These are phyloP conservation scores for Plectropomus leopardus DNA, from an alignment of 2,113 vertebrate genomes.

Conservation along the genomic window DNA sequence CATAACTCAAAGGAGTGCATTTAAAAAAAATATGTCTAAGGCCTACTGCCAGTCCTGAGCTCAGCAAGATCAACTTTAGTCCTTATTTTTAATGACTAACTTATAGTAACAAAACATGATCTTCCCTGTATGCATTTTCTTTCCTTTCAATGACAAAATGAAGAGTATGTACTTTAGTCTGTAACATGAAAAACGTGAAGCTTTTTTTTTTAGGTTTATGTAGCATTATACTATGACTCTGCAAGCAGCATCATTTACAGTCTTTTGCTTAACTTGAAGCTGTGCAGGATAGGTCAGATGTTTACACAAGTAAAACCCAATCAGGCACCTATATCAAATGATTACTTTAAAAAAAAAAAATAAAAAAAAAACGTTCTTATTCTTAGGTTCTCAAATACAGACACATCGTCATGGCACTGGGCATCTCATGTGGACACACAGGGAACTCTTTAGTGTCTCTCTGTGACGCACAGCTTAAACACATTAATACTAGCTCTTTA, in stretches of 20 bases:
- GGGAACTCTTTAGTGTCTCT: too few relatives aligned
- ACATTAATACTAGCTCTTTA: too few relatives aligned
- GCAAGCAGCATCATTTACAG: not conserved
- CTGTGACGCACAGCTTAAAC: too few relatives aligned
- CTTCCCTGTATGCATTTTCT: not conserved
- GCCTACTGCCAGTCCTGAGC: not conserved
- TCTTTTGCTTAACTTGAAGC: not conserved
- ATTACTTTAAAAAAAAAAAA: too few relatives aligned
- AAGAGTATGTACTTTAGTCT: not conserved
- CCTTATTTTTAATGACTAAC: too few relatives aligned
- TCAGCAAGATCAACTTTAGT: not conserved
- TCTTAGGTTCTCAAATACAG: too few relatives aligned
- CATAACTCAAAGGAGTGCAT: not conserved
- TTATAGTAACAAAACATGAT: too few relatives aligned
- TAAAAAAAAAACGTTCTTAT: too few relatives aligned
- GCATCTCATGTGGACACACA: too few relatives aligned
- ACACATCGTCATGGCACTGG: too few relatives aligned
- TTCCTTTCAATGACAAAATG: not conserved
- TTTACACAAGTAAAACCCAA: not conserved
- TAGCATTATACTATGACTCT: too few relatives aligned
- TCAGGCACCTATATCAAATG: not conserved
- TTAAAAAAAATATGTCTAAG: not conserved
- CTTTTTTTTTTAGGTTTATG: not conserved
- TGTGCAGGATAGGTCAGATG: not conserved
- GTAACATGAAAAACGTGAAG: not conserved